These are phyloP conservation scores for Drosophila affinis DNA, from an alignment of 2,888 invertebrate genomes.

Conservation along the genomic window DNA sequence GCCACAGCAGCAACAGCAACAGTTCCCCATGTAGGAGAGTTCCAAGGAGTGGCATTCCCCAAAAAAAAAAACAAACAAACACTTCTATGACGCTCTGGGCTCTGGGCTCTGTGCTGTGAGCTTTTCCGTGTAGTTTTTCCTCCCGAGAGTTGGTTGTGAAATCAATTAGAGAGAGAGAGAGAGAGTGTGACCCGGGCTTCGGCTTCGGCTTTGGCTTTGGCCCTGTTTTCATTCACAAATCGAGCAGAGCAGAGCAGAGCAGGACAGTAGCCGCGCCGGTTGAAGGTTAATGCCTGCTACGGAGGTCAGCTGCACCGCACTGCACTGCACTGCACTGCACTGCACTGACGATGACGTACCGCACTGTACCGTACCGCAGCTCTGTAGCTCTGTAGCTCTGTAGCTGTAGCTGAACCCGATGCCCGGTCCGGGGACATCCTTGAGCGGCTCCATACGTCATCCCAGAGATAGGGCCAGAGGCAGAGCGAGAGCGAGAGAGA, in stretches of 20 bases:
- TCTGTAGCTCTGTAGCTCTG: background rate
- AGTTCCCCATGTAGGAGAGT: too few relatives aligned
- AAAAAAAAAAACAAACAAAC: background rate
- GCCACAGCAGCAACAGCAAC: slow-evolving; percentile 24
- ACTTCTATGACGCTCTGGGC: background rate
- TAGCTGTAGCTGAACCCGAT: slow-evolving; percentile 14
- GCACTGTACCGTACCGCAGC: slow-evolving; percentile 8
- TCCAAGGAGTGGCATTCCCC: background rate
- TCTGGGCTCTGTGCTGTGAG: background rate
- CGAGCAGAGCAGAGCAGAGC: slow-evolving; percentile 10
- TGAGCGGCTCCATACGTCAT: slow-evolving; percentile 63
- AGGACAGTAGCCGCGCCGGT: slow-evolving; percentile 39
- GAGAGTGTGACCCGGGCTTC: background rate
- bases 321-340: slow-evolving; percentile 16
- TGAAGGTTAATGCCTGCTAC: slow-evolving; percentile 71
- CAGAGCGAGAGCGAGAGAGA: background rate
- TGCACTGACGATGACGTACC: slow-evolving; percentile 61
- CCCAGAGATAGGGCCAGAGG: background rate
- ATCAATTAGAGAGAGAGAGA: background rate
- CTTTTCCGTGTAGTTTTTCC: background rate
- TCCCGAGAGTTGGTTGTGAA: slow-evolving; percentile 3
- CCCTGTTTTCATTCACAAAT: slow-evolving; percentile 61
- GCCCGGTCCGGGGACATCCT: slow-evolving; percentile 54
- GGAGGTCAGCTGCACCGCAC: slow-evolving; percentile 49
- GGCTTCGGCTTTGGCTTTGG: background rate